Evolutionary conservation across 2,113 vertebrate genomes (phyloP), one percentile per base, ranked within the genome.

Genomic region (Grammomys surdaster): DNA sequence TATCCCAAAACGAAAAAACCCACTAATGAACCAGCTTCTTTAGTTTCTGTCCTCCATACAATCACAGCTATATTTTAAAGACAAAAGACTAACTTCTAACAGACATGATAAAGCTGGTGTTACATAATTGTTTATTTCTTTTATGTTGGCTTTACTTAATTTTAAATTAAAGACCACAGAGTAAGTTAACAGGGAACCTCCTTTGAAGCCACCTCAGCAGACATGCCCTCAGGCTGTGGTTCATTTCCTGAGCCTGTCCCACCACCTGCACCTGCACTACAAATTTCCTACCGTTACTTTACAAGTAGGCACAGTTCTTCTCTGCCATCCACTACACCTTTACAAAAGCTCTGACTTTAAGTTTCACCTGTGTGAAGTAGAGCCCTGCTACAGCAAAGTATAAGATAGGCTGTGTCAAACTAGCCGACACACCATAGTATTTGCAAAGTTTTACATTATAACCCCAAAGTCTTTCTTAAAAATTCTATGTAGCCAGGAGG

Each of bases 161-260:
- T 96, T 58, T 96, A 96, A 98, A 97, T 97, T 95, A 93, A 97
- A 97, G 95, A 94, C 72, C 82, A 96, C 73, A 95, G 33, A 89
- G 77, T 43, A 65, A 65, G 87, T 98, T 96, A 98, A 78, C 89
- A 70, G 5, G 54, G 51, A 97, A 91, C 88, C 81, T 33, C 6
- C 77, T 98, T 75, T 95, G 58, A 93, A 98, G 94, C 72, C 63
- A 97, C 90, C 40, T 93, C 94, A 77, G 96, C 97, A 72, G 80
- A 88, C 82, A 93, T 78, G 7, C 10, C 96, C 93, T 51, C 3
- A 11, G 24, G 70, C 96, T 96, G 73, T 91, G 77, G 95, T 84
- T 96, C 81, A 96, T 82, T 98, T 96, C 95, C 65, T 5, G 72
- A 86, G 48, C 76, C 92, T 3, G 7, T 54, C 76, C 81, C 91